These are phyloP conservation scores for Bugula neritina DNA, from an alignment of 2,888 invertebrate species.

Conservation along the genomic window DNA sequence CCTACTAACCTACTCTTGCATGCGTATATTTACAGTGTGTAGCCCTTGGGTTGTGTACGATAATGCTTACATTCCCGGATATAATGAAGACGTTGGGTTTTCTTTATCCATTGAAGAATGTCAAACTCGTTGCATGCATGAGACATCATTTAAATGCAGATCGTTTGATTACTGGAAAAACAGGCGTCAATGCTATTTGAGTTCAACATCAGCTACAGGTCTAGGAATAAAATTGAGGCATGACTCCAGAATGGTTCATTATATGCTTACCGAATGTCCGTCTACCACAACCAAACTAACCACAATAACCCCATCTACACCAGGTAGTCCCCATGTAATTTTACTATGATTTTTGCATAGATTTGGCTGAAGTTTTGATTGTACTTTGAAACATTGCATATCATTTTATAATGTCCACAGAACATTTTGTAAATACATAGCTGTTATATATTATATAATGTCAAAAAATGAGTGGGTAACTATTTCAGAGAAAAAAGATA, in stretches of 20 bases:
- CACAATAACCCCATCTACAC: not conserved
- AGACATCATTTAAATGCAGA: constrained; percentile 12
- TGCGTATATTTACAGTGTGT: constrained; percentile 24
- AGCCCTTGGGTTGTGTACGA: constrained; percentile 9
- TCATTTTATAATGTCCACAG: not conserved
- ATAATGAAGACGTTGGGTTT: constrained; percentile 26
- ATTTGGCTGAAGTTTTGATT: not conserved
- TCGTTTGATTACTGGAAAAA: constrained; percentile 26
- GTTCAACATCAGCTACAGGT: constrained; percentile 20
- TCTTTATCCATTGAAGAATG: constrained; percentile 19
- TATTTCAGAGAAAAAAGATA: too few species aligned
- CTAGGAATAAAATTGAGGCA: not conserved
- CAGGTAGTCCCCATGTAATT: not conserved
- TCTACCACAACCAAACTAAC: too few species aligned
- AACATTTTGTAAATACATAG: not conserved
- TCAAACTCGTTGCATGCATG: constrained; percentile 23
- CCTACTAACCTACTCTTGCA: too few species aligned
- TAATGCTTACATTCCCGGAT: constrained; percentile 18
- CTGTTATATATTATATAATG: not conserved
- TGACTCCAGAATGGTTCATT: constrained; percentile 24
- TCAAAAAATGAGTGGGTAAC: too few species aligned
- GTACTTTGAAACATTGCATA: not conserved
- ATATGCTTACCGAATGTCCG: constrained; percentile 1
- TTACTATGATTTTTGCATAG: not conserved
- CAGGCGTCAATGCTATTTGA: constrained; percentile 27